Conservation (phyloP, 2,888 invertebrate genomes). For the Ligdia adustata region DNA sequence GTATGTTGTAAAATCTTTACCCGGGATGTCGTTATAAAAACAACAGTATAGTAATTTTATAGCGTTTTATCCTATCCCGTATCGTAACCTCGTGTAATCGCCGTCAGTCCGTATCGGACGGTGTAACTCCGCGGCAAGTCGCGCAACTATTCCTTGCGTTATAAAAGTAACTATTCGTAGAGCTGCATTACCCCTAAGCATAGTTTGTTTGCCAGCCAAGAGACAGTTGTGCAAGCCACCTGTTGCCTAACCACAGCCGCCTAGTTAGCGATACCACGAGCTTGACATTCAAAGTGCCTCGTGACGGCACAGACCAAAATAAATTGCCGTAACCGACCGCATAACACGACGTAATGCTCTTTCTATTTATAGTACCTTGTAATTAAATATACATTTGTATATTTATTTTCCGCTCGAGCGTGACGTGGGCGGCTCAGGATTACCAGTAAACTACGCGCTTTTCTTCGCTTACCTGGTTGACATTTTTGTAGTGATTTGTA, state of each 20-base stretch:
- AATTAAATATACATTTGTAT: conserved; percentile 73
- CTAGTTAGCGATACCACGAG: conserved; percentile 72
- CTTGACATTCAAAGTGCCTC: conserved; percentile 79
- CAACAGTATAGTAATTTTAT: no score
- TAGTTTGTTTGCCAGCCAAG: conserved; percentile 49
- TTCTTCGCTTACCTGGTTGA: neutral
- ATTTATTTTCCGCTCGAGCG: conserved; percentile 63
- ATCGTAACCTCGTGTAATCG: no score
- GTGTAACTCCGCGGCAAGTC: no score
- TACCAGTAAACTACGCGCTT: neutral
- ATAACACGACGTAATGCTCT: conserved; percentile 76
- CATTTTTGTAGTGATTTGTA: no score
- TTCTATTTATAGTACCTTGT: conserved; percentile 77
- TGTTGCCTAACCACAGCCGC: conserved; percentile 70
- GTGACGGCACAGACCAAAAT: conserved; percentile 77
- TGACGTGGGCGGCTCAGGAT: conserved; percentile 39
- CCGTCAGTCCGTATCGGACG: no score
- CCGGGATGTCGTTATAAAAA: no score
- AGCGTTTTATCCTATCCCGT: no score
- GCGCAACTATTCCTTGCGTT: no score
- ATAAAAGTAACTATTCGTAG: conserved; percentile 13
- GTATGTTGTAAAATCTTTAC: no score
- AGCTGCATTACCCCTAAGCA: conserved; percentile 28
- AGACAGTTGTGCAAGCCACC: conserved; percentile 69
- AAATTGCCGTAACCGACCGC: conserved; percentile 77